Evolutionary conservation across 1,140 invertebrate species (phyloP).

Genomic region (Drosophila parabipectinata): DNA sequence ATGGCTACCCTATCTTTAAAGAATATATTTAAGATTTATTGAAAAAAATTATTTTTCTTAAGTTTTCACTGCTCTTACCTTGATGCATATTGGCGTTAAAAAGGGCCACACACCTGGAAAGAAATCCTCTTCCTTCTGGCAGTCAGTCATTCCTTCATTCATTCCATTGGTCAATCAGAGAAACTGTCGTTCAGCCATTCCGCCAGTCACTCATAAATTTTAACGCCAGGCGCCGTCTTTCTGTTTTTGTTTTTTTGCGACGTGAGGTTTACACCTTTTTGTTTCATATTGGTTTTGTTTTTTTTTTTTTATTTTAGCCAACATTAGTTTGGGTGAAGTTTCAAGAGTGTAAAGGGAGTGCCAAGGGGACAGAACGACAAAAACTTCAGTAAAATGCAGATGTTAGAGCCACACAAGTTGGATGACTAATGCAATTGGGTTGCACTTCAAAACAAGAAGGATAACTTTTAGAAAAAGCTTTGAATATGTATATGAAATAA

Average conservation of each 20-base stretch:
- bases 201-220: conserved; percentile 69
- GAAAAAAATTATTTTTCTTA: background rate
- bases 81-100: conserved; percentile 11
- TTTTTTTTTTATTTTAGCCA: conserved; percentile 16
- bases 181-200: conserved; percentile 43
- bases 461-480: background rate
- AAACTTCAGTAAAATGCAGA: conserved; percentile 57
- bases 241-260: conserved; percentile 28
- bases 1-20: too few species aligned
- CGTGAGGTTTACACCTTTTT: conserved; percentile 69
- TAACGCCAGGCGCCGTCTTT: conserved; percentile 40
- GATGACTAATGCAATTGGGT: conserved; percentile 60
- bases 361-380: conserved; percentile 10
- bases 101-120: conserved; percentile 53
- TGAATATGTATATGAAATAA: background rate
- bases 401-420: conserved; percentile 7
- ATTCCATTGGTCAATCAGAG: conserved; percentile 28
- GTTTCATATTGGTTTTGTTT: conserved; percentile 10
- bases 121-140: conserved; percentile 22
- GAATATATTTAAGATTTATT: too few species aligned
- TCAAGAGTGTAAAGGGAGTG: background rate
- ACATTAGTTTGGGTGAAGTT: conserved; percentile 25
- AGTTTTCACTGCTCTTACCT: conserved; percentile 3
- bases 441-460: background rate
- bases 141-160: conserved; percentile 24